A percentile compares a stretch with the other conserved stretches of the same genome.
Conservation (phyloP, 2,888 invertebrate species). For the Ephialtes manifestator region DNA sequence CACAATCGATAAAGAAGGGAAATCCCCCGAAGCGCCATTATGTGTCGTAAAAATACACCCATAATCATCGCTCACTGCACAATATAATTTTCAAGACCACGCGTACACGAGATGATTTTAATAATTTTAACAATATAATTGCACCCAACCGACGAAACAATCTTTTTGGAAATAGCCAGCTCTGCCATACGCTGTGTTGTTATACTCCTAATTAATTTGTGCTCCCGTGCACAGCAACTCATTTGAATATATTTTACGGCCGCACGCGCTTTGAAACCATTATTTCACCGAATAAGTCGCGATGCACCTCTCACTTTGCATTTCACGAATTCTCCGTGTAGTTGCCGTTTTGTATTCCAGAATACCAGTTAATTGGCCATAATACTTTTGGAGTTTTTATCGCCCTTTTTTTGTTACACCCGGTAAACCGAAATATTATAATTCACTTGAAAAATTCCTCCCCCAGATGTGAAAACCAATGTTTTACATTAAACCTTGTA, state of each 20-base stretch:
- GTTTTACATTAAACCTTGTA: background rate
- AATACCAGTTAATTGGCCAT: constrained; percentile 7
- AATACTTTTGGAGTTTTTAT: constrained; percentile 10
- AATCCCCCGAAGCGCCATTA: constrained; percentile 31
- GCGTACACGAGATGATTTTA: constrained; percentile 26
- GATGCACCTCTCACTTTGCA: constrained; percentile 43
- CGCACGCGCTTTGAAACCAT: constrained; percentile 46
- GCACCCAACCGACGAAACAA: constrained; percentile 71
- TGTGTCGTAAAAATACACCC: constrained; percentile 51
- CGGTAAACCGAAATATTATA: background rate
- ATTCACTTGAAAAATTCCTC: background rate
- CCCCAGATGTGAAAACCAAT: background rate
- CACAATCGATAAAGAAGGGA: constrained; percentile 29
- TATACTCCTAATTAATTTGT: constrained; percentile 57
- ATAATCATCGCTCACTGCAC: constrained; percentile 45
- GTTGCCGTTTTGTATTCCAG: background rate
- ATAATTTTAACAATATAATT: constrained; percentile 60
- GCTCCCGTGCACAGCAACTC: constrained; percentile 32
- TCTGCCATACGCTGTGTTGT: constrained; percentile 23
- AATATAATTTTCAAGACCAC: constrained; percentile 42
- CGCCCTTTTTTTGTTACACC: constrained; percentile 4
- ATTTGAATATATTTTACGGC: constrained; percentile 58
- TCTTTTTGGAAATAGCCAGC: constrained; percentile 67
- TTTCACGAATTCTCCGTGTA: constrained; percentile 55
- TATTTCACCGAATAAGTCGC: constrained; percentile 52